Evolutionary conservation across 1,140 invertebrate species (phyloP).

Genomic region (Scaptodrosophila lebanonensis): DNA sequence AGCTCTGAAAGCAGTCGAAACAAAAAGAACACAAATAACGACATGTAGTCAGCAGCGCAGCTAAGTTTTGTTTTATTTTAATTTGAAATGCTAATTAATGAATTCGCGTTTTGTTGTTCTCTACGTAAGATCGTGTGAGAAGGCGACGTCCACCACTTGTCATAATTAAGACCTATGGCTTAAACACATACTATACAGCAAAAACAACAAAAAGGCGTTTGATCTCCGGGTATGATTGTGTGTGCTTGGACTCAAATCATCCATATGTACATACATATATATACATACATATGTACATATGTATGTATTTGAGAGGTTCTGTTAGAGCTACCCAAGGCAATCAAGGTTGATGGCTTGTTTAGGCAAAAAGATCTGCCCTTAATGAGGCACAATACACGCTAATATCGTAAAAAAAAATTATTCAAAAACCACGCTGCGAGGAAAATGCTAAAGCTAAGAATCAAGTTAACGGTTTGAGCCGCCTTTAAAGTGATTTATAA

Average conservation of each 20-base stretch:
- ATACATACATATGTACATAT: neutral
- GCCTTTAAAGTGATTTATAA: too few relatives aligned
- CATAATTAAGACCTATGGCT: too few relatives aligned
- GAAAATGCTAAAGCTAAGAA: too few relatives aligned
- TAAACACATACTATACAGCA: too few relatives aligned
- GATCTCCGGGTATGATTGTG: too few relatives aligned
- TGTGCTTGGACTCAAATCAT: neutral
- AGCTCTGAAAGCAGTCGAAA: constrained; percentile 35
- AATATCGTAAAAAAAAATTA: constrained; percentile 19
- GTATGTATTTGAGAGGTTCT: constrained; percentile 13
- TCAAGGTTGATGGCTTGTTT: constrained; percentile 52
- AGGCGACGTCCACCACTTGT: too few relatives aligned
- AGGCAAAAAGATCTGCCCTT: constrained; percentile 46
- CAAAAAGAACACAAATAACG: constrained; percentile 13
- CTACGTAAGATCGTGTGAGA: too few relatives aligned
- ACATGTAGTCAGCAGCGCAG: constrained; percentile 7
- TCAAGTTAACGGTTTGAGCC: too few relatives aligned
- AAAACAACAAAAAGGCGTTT: too few relatives aligned
- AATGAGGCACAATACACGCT: constrained; percentile 31
- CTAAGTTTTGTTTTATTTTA: constrained; percentile 37
- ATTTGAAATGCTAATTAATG: constrained; percentile 61
- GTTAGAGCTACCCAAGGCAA: constrained; percentile 53
- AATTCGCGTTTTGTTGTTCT: too few relatives aligned
- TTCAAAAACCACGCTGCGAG: neutral
- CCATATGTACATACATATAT: neutral